phyloP scores from a whole-genome alignment of 2,888 invertebrate genomes.

The Temnothorax rugatulus region DNA sequence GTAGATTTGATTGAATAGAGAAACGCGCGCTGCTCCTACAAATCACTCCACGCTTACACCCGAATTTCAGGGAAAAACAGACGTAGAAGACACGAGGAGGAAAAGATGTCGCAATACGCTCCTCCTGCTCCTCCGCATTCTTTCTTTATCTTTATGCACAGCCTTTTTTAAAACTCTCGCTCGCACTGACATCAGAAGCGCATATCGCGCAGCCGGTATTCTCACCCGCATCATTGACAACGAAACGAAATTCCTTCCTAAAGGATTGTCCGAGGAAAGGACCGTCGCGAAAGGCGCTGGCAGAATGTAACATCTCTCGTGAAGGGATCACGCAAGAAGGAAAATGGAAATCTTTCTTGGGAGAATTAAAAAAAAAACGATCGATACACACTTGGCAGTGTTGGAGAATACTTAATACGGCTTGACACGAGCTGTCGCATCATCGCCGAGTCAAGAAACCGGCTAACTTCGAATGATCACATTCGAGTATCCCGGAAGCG shows the following conservation, averaged over 20 bases:
- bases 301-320: neutral
- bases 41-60: neutral
- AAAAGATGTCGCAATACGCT: neutral
- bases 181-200: neutral
- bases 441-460: no score
- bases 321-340: neutral
- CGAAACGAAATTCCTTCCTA: neutral
- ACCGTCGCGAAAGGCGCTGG: neutral
- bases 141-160: neutral
- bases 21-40: neutral
- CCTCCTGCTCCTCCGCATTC: neutral
- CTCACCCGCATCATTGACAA: neutral
- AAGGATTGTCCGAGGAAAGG: neutral
- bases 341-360: conserved; percentile 1
- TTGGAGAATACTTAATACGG: conserved; percentile 2
- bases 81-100: no score
- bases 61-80: neutral
- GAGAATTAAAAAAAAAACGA: neutral
- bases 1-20: neutral
- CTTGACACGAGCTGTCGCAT: no score
- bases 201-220: neutral
- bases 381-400: conserved; percentile 37
- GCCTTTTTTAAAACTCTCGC: conserved; percentile 12
- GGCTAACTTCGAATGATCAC: no score
- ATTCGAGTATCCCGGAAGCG: no score